Evolutionary conservation across 2,113 vertebrate species (phyloP), one percentile per base, ranked within the genome.

Genomic region (Macrotis lagotis): DNA sequence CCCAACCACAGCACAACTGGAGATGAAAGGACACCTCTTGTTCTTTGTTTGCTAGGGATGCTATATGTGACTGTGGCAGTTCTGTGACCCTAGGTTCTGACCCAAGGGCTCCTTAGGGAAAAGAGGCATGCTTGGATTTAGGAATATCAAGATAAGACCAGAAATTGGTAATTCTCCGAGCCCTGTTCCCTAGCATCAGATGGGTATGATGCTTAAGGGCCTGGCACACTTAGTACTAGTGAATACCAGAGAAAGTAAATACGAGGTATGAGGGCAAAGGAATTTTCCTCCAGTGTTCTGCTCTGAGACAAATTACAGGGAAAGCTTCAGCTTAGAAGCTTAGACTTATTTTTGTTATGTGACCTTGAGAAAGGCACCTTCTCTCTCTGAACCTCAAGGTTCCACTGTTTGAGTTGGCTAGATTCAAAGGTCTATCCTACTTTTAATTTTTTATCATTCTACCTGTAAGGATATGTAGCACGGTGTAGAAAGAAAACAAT

Each of bases 1-100:
- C 48, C 47, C 48, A 90, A 50, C 92, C 50, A 52, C 83, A 37
- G 89, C 5, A 91, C 50, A 90, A 91, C 92, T 48, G 48, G 94
- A 94, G 91, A 96, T 51, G 12, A 8, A 24, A 74, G 37, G 48
- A 51, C 16, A 50, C n/a, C 22, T 25, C n/a, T 0, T 51, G 7
- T 28, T 94, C 51, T 51, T 37, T 88, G 8, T 24, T 44, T n/a
- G 89, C 44, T 37, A 52, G 10, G 0, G 25, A 0, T 47, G 25
- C 25, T 28, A 8, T 22, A 48, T 2, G 37, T 93, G 53, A 8
- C 37, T 90, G 19, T 24, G 48, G 6, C n/a, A 37, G 47, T 55
- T 19, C 28, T 4, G 9, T 26, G 90, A 12, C 48, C n/a, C 44
- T n/a, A 83, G 66, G 66, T 83, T 83, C 37, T 83, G 66, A 44